A percentile compares a stretch with the other conserved stretches of the same genome.
Conservation (phyloP, 2,113 vertebrate genomes). For the Saimiri boliviensis region DNA sequence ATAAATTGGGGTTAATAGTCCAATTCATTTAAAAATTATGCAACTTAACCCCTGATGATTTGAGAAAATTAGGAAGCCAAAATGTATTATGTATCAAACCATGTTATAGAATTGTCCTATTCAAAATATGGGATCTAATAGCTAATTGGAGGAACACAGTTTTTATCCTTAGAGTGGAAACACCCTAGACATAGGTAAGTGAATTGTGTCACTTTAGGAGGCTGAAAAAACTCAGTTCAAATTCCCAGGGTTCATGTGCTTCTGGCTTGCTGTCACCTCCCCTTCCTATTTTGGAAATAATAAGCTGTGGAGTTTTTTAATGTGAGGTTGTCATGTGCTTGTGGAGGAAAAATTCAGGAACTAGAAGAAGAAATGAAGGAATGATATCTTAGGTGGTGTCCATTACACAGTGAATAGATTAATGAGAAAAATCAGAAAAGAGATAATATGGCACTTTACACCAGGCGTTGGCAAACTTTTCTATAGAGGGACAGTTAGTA, state of each 20-base stretch:
- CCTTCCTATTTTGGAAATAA: neutral
- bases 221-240: neutral
- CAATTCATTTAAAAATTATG: conserved; percentile 24
- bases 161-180: neutral
- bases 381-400: neutral
- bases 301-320: neutral
- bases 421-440: neutral
- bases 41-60: neutral
- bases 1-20: neutral
- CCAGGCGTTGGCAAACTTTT: neutral
- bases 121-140: neutral
- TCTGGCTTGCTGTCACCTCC: neutral
- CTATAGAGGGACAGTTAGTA: neutral
- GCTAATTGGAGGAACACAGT: neutral
- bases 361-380: neutral
- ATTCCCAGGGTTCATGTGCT: neutral
- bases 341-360: neutral
- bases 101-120: neutral
- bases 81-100: neutral
- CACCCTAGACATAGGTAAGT: neutral
- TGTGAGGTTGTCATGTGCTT: neutral
- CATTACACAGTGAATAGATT: neutral
- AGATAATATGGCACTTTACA: neutral
- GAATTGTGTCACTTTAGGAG: neutral
- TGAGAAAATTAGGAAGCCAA: neutral